phyloP scores from a whole-genome alignment of 2,797 vertebrate species.

The Poecilia picta region DNA sequence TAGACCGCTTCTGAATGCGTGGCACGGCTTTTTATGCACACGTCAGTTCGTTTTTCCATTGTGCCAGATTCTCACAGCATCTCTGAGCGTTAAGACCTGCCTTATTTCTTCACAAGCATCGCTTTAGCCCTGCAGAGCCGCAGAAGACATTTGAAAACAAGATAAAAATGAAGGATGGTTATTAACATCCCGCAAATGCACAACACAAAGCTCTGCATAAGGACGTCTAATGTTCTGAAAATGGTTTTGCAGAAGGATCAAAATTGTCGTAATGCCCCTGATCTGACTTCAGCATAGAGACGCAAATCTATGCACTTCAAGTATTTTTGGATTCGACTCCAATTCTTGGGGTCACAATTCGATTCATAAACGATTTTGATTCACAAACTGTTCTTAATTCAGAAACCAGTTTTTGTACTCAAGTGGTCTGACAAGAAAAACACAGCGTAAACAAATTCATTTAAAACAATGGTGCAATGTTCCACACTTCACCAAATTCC shows the following conservation, averaged over 20 bases:
- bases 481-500: too few relatives aligned
- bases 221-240: neutral
- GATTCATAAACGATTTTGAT: too few relatives aligned
- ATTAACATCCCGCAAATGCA: neutral
- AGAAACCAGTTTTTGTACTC: too few relatives aligned
- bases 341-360: too few relatives aligned
- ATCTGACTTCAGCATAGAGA: neutral
- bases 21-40: neutral
- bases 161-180: conserved; percentile 7
- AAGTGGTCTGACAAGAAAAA: too few relatives aligned
- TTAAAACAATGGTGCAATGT: too few relatives aligned
- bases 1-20: neutral
- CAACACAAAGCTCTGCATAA: neutral
- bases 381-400: too few relatives aligned
- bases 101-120: conserved; percentile 42
- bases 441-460: too few relatives aligned
- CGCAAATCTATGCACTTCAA: too few relatives aligned
- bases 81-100: conserved; percentile 35
- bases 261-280: neutral
- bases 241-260: conserved; percentile 5
- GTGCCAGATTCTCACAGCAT: neutral
- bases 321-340: too few relatives aligned
- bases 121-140: conserved; percentile 36
- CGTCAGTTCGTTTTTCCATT: neutral
- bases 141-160: conserved; percentile 27